Evolutionary conservation across 2,888 invertebrate genomes (phyloP).

Genomic region (Acanthosepion pharaonis): DNA sequence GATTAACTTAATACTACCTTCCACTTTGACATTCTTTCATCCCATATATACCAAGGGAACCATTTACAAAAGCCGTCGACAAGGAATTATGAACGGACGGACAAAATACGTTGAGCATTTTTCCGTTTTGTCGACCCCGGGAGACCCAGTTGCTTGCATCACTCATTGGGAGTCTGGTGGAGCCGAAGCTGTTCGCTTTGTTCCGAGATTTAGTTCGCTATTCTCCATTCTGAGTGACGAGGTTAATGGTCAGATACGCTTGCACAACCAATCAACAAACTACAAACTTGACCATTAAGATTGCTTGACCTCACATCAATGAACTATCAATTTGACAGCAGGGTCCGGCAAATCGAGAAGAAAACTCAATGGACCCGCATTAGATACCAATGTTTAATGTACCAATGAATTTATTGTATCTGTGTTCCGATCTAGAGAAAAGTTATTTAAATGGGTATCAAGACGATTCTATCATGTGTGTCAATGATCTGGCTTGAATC

Average conservation of each 20-base stretch:
- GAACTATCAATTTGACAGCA: constrained; percentile 13
- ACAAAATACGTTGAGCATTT: neutral
- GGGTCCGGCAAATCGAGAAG: neutral
- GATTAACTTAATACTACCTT: constrained; percentile 9
- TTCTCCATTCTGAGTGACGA: neutral
- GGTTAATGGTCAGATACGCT: constrained; percentile 33
- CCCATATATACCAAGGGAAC: neutral
- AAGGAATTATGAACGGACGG: neutral
- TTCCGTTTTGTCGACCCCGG: neutral
- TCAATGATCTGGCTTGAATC: neutral
- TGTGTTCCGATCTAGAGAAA: neutral
- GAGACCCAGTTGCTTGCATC: neutral
- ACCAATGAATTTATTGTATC: neutral
- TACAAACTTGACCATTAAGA: constrained; percentile 2
- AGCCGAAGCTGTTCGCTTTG: constrained; percentile 7
- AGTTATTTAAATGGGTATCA: neutral
- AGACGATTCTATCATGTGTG: neutral
- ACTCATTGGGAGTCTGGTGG: neutral
- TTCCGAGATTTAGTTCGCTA: neutral
- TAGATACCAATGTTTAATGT: constrained; percentile 33
- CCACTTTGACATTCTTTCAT: constrained; percentile 33
- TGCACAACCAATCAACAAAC: constrained; percentile 33
- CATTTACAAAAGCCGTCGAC: neutral
- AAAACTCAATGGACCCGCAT: constrained; percentile 6
- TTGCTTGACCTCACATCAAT: constrained; percentile 33